Percentiles rank a stretch among this genome's conserved stretches.
Evolutionary conservation across 2,888 invertebrate species (phyloP).

Genomic region (Agrochola litura): DNA sequence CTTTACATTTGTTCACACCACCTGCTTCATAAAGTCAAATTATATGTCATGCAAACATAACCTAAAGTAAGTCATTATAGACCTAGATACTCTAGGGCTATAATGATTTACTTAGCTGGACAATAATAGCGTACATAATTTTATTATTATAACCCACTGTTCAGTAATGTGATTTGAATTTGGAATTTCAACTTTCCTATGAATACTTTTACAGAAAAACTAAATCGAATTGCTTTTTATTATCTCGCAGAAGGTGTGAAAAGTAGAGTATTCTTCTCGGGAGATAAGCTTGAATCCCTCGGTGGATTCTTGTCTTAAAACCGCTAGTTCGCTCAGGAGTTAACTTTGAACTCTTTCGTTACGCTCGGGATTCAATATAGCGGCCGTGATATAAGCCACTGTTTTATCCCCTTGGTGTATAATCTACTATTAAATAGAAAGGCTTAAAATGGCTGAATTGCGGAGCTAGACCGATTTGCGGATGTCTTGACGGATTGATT

Average conservation of each 20-base stretch:
- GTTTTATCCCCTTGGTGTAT: neutral
- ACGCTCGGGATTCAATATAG: neutral
- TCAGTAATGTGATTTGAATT: neutral
- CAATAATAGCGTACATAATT: neutral
- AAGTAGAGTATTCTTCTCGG: neutral
- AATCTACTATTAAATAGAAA: neutral
- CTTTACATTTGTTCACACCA: neutral
- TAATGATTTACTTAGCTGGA: too few species aligned
- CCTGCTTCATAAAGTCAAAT: neutral
- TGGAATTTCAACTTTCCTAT: neutral
- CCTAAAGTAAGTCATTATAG: neutral
- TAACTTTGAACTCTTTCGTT: neutral
- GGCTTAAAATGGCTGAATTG: neutral
- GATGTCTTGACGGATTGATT: neutral
- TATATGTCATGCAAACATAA: neutral
- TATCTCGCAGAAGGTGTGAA: neutral
- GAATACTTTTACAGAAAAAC: neutral
- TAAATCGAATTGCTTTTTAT: neutral
- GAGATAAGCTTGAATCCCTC: neutral
- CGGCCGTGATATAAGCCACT: neutral
- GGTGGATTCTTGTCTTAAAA: neutral
- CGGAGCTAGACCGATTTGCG: too few species aligned
- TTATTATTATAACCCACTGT: neutral
- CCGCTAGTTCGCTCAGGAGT: too few species aligned
- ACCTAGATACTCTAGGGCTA: neutral